These are phyloP conservation scores for Araneus ventricosus DNA, from an alignment of 1,140 invertebrate genomes.

Conservation along the genomic window DNA sequence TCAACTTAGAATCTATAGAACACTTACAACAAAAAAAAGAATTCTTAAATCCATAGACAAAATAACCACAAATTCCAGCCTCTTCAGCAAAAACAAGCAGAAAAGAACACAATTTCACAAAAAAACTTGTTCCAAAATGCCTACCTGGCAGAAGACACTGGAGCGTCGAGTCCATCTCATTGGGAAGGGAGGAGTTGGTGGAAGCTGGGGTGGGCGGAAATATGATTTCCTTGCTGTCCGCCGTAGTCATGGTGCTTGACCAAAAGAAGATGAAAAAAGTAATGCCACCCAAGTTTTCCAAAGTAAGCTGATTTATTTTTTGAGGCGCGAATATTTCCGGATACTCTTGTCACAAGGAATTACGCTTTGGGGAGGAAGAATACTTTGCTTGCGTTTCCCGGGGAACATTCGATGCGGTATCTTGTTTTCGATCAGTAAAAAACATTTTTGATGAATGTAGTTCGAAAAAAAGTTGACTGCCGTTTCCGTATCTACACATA, in stretches of 20 bases:
- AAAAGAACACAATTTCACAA: neutral
- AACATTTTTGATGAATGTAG: too few species aligned
- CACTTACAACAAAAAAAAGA: neutral
- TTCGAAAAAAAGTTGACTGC: too few species aligned
- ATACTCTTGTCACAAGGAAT: neutral
- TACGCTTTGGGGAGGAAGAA: neutral
- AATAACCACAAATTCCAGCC: neutral
- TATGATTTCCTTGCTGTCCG: slow-evolving; percentile 29
- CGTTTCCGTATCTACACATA: too few species aligned
- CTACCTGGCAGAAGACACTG: slow-evolving; percentile 29
- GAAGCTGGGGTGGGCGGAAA: slow-evolving; percentile 35
- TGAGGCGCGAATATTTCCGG: neutral
- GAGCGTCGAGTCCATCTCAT: slow-evolving; percentile 7
- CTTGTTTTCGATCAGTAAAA: too few species aligned
- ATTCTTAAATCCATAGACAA: neutral
- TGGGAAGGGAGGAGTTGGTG: neutral
- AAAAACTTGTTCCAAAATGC: neutral
- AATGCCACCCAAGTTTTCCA: neutral
- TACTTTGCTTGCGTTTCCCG: neutral
- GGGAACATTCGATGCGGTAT: neutral
- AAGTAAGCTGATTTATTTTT: slow-evolving; percentile 15
- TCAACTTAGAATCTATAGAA: neutral
- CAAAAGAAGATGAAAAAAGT: neutral
- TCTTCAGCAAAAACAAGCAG: neutral
- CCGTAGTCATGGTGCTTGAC: neutral